Base-by-base conservation (phyloP, 2,888 invertebrate species). In the Ecliptopera silaceata region DNA sequence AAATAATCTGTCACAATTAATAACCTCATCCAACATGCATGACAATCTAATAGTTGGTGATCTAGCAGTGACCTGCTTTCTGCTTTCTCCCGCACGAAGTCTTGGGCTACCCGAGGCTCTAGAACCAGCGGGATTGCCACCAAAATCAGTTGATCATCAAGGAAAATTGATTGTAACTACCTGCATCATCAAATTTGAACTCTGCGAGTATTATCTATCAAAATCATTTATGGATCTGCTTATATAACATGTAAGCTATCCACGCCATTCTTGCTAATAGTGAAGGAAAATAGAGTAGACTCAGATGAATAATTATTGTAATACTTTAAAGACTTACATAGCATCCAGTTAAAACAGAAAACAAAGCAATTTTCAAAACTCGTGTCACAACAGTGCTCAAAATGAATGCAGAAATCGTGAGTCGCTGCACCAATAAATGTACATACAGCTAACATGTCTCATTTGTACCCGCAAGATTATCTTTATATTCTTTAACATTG, bases 71-170 rank as follows among this genome's bases (percentile, higher is more conserved):
- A 81, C 85, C 88, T 84, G 86, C 86, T 88, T 86, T 86, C 86
- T 82, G 89, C 88, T 90, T 88, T 90, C 89, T 84, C 88, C 76
- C 64, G 83, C 89, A 89, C 88, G 88, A 89, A 79, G 77, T 79
- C 80, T 83, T 84, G 78, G 80, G 74, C 77, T 64, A 68, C 56
- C 67, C 68, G 66, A 44, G 77, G 88, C 85, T 70, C 45, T 45
- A 46, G 46, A 60, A 56, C 10, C 2, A 22, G 46, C 59, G 59
- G 42, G 53, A 36, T 18, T 4, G 22, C 13, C 11, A 12, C 12
- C 6, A 34, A 13, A 22, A 50, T 42, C 10, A 36, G 34, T 6
- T 34, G 36, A 15, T 6, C 15, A 8, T 26, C 26, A 26, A 26
- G 26, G 26, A 26, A 26, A 26, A 26, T n/a, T 6, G 26, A 26